Conservation (phyloP, 2,113 vertebrate genomes). For the Sylvietta virens region DNA sequence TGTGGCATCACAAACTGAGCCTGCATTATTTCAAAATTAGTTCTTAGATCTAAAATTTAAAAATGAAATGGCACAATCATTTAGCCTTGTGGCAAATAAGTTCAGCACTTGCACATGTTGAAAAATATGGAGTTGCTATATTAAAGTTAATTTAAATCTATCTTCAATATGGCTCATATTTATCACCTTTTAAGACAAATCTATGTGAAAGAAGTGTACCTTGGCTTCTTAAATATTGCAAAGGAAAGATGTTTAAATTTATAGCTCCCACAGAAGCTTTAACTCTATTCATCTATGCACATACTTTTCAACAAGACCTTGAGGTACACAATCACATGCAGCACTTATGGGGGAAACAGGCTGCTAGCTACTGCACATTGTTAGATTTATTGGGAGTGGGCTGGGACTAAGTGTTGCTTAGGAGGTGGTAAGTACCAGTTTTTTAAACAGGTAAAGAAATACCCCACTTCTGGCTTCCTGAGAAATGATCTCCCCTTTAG, state of each 20-base stretch:
- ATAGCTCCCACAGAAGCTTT: background rate
- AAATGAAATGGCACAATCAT: background rate
- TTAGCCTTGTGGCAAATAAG: background rate
- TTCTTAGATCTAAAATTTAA: background rate
- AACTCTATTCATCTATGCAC: background rate
- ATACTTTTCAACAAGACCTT: background rate
- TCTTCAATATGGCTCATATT: background rate
- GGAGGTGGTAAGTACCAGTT: background rate
- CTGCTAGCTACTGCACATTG: background rate
- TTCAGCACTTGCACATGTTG: background rate
- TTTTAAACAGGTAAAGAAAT: background rate
- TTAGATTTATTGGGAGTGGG: background rate
- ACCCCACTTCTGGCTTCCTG: background rate
- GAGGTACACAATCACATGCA: background rate
- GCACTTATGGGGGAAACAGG: background rate
- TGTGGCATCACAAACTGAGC: rapidly evolving
- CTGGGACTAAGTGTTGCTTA: background rate
- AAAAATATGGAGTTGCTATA: background rate
- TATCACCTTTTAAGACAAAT: background rate
- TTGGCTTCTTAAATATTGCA: background rate
- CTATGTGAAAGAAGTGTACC: background rate
- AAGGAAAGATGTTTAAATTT: background rate
- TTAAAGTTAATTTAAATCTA: background rate
- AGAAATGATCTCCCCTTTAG: background rate
- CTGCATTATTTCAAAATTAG: background rate